Evolutionary conservation across 2,113 vertebrate genomes (phyloP), one percentile per base, ranked within the genome.

Genomic region (Ammodytes dubius): DNA sequence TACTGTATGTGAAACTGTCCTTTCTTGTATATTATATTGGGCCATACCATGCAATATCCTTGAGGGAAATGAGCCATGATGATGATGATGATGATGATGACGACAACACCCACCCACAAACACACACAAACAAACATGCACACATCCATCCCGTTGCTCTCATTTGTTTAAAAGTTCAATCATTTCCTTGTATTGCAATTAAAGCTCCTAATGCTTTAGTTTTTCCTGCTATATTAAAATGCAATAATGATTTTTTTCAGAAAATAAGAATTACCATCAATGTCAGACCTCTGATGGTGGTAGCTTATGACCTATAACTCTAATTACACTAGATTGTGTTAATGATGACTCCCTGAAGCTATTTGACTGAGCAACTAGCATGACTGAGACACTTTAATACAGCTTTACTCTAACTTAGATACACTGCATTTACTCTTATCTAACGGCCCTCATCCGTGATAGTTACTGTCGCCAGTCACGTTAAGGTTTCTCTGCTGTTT

Each of bases 311-410:
- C 61, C 72, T 53, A 63, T 70, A 49, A 73, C 46, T 76, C 19
- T 78, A 81, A 90, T 89, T 63, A 79, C 49, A 64, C n/a, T 64
- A 15, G 11, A 89, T 35, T 61, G 66, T 68, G 10, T 65, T 90
- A 76, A 88, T 82, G 73, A 54, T 27, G 5, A 74, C 47, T 61
- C 74, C 73, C 77, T 58, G 10, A 79, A 77, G 82, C 37, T 56
- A 14, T 87, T 78, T 79, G 71, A 5, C 76, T 27, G 49, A 73
- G 70, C 58, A 78, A 81, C 87, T 74, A 83, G 17, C 54, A 42
- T 68, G 59, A 75, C 39, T 71, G 67, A 50, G 35, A 76, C 53
- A 70, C 74, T 71, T 73, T 53, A 74, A 73, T 70, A 58, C 35
- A 78, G 45, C 37, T 63, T 19, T 65, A 37, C 61, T 73, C 66